These are phyloP conservation scores for Catharus fuscescens DNA, from an alignment of 2,113 vertebrate species.

Conservation along the genomic window DNA sequence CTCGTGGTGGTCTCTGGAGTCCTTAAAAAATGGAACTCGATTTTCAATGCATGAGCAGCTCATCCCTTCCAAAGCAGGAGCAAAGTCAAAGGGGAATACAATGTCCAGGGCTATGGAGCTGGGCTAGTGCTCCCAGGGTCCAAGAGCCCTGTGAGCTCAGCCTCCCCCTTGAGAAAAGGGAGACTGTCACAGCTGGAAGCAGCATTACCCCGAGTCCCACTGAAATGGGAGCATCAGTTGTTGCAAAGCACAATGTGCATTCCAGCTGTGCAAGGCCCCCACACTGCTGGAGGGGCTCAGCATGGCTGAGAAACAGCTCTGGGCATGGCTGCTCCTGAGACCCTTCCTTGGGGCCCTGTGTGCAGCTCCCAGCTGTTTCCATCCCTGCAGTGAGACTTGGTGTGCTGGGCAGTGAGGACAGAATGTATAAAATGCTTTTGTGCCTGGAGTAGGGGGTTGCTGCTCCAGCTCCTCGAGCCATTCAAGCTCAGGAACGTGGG, in stretches of 20 bases:
- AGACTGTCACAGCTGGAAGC: not conserved
- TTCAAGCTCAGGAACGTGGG: not conserved
- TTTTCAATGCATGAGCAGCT: not conserved
- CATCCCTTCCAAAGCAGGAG: not conserved
- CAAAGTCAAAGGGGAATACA: accelerated
- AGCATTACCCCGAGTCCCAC: accelerated
- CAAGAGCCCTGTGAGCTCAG: not conserved
- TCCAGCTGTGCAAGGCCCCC: not conserved
- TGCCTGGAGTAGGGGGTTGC: accelerated
- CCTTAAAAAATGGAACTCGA: not conserved
- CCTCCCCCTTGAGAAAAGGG: not conserved
- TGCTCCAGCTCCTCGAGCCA: not conserved
- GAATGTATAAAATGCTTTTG: accelerated
- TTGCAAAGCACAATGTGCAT: accelerated
- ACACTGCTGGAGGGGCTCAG: not conserved
- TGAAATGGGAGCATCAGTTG: not conserved
- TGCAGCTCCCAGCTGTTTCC: not conserved
- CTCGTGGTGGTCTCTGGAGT: not conserved
- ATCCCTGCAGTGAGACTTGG: accelerated
- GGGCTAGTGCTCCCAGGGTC: not conserved
- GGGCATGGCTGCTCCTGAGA: not conserved
- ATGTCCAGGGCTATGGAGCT: not conserved
- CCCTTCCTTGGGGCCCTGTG: not conserved
- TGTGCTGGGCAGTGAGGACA: accelerated
- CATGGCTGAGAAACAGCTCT: accelerated